Percentiles rank a stretch among this genome's conserved stretches.
These are phyloP conservation scores for Gephyroberyx darwinii DNA, from an alignment of 2,797 vertebrate species.

Conservation along the genomic window DNA sequence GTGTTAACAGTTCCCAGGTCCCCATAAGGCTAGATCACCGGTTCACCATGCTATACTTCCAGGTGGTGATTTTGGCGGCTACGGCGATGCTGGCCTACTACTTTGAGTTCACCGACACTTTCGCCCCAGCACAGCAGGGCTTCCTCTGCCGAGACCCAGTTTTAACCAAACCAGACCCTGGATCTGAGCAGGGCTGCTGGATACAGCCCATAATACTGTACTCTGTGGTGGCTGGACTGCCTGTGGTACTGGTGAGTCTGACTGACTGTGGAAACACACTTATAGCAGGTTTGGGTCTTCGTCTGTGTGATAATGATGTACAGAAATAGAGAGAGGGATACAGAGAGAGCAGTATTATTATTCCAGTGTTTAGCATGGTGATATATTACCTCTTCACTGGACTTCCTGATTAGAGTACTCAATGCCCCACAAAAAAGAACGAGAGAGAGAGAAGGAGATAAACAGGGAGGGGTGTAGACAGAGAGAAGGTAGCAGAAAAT, in stretches of 20 bases:
- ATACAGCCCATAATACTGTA: conserved; percentile 89
- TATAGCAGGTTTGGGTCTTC: neutral
- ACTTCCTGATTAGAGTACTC: too few species aligned
- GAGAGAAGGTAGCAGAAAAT: too few species aligned
- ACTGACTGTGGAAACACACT: neutral
- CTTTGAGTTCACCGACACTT: conserved; percentile 94
- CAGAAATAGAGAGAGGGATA: neutral
- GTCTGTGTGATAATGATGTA: neutral
- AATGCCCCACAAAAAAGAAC: too few species aligned
- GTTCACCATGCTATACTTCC: conserved; percentile 82
- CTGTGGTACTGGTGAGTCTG: conserved; percentile 88
- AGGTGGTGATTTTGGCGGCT: conserved; percentile 91
- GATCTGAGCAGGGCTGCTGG: conserved; percentile 88
- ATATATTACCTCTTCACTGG: too few species aligned
- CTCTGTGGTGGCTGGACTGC: conserved; percentile 88
- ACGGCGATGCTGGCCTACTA: conserved; percentile 93
- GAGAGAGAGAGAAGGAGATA: too few species aligned
- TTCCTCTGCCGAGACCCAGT: conserved; percentile 90
- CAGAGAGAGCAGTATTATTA: neutral
- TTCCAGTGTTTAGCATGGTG: too few species aligned
- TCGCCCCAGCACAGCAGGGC: conserved; percentile 89
- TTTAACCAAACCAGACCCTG: conserved; percentile 89
- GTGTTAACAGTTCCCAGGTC: conserved; percentile 1
- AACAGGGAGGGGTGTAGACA: too few species aligned
- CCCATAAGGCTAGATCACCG: conserved; percentile 2